Conservation (phyloP, 2,797 vertebrate genomes). For the Betta splendens region DNA sequence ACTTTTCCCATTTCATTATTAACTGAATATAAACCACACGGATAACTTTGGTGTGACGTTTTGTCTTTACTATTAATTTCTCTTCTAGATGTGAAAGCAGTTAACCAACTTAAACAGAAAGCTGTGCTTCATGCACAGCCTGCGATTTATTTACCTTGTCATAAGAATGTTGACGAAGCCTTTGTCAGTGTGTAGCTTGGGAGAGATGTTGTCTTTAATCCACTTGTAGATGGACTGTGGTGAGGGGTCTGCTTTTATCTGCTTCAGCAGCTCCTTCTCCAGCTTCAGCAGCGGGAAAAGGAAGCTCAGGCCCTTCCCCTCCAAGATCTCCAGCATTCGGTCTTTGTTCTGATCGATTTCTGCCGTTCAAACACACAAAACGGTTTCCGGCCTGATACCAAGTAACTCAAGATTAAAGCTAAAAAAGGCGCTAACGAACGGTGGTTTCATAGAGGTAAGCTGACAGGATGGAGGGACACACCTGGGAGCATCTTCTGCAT, state of each 20-base stretch:
- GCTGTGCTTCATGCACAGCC: too few relatives aligned
- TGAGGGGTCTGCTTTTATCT: conserved; percentile 96
- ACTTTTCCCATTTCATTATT: too few relatives aligned
- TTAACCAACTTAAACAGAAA: too few relatives aligned
- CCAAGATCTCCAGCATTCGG: conserved; percentile 98
- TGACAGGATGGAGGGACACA: background rate
- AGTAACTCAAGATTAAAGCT: background rate
- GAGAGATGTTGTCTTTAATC: conserved; percentile 99
- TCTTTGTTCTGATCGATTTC: conserved; percentile 99
- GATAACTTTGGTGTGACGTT: too few relatives aligned
- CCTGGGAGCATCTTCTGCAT: conserved; percentile 99
- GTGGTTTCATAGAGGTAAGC: background rate
- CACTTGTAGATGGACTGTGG: conserved; percentile 99
- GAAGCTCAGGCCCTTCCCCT: conserved; percentile 97
- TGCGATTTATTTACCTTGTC: conserved; percentile 86
- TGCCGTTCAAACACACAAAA: conserved; percentile 58
- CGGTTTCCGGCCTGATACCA: background rate
- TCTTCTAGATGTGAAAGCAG: too few relatives aligned
- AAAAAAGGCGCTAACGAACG: too few relatives aligned
- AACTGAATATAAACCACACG: too few relatives aligned
- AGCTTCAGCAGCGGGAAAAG: conserved; percentile 97
- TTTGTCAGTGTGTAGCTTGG: conserved; percentile 97
- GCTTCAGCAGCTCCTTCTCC: conserved; percentile 97
- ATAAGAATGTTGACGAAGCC: conserved; percentile 99
- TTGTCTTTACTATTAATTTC: too few relatives aligned